Percentiles rank a stretch among this genome's conserved stretches.
Conservation (phyloP, 1,140 invertebrate species). For the Polyergus mexicanus region DNA sequence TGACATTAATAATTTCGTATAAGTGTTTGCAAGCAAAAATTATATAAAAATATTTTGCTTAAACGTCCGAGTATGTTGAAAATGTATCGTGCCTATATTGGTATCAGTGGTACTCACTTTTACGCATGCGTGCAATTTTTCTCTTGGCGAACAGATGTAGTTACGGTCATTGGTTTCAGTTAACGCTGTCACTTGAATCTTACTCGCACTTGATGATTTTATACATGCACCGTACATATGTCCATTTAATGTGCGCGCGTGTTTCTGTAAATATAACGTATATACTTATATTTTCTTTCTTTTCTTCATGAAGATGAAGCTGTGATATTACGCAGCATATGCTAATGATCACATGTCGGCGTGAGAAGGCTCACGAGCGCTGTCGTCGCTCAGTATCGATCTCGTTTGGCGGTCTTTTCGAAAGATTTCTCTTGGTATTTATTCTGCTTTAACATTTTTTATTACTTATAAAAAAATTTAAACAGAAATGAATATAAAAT, state of each 20-base stretch:
- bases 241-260: background rate
- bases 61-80: background rate
- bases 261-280: background rate
- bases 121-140: slow-evolving; percentile 57
- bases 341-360: background rate
- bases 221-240: background rate
- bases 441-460: background rate
- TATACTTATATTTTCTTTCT: slow-evolving; percentile 11
- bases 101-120: slow-evolving; percentile 52
- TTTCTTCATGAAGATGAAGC: background rate
- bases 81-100: background rate
- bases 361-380: slow-evolving; percentile 50
- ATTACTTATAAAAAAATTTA: background rate
- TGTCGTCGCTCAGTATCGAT: slow-evolving; percentile 40
- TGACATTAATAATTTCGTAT: background rate
- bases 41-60: background rate
- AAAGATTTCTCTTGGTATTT: slow-evolving; percentile 2
- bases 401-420: slow-evolving; percentile 63
- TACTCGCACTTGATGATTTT: background rate
- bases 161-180: slow-evolving; percentile 24
- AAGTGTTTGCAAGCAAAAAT: too few species aligned
- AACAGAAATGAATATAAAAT: background rate
- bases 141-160: slow-evolving; percentile 25
- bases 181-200: background rate
- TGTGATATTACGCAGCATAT: slow-evolving; percentile 30